Base-by-base conservation (phyloP, 2,797 vertebrate species). In the Numenius phaeopus region DNA sequence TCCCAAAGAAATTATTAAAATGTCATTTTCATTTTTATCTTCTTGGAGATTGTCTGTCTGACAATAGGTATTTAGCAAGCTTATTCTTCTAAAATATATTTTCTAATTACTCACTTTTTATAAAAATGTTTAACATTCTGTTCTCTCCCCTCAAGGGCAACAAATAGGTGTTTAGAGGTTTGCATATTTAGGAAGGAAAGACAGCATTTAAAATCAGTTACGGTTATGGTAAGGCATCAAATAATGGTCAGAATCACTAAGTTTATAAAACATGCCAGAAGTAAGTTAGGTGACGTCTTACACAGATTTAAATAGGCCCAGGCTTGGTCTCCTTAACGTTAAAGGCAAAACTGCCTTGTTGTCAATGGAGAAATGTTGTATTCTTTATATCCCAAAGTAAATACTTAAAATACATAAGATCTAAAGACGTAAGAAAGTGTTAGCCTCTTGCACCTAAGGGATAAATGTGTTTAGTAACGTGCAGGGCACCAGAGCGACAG, bases 1-100 rank as follows among this genome's bases (percentile, higher is more conserved):
- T 59, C 13, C 5, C 55, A 93, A 91, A 89, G 14, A 90, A 90
- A 89, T 92, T 47, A 87, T 46, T 77, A 94, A 91, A 89, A 90
- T 66, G 11, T 8, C 19, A 82, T 84, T 94, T 93, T 95, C 20
- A 75, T 89, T 89, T 92, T 70, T 71, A 90, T 58, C 42, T 91
- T 82, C 66, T 69, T 72, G 47, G 16, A 21, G 22, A 84, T 46
- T 94, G 70, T 83, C 73, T 91, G 39, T 46, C 46, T 89, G 50
- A 81, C 52, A 94, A 69, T 0, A 91, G 52, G 83, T 24, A 71
- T 40, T 55, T 55, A 91, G 16, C 0, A 0, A 90, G 27, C 11
- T 80, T 90, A 70, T 84, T 91, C 24, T 75, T 86, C 39, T 71
- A 66, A 85, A 72, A 93, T 54, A 8, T 27, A 71, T 58, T 65